These are phyloP conservation scores for Telenomus remus DNA, from an alignment of 1,140 invertebrate species.

Conservation along the genomic window DNA sequence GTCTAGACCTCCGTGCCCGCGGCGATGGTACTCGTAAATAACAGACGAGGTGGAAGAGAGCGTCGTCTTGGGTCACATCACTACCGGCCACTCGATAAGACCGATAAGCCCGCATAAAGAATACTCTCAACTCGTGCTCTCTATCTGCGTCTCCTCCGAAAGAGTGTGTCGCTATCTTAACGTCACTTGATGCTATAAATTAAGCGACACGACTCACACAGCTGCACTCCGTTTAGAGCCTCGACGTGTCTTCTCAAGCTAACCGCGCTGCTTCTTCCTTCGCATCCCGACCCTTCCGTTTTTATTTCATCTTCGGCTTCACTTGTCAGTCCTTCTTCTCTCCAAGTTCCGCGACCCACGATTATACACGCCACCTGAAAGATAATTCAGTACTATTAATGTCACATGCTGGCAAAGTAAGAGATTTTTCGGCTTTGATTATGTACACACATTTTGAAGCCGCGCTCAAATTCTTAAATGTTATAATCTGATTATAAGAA, in stretches of 20 bases:
- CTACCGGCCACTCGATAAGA: conserved; percentile 70
- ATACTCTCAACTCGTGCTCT: conserved; percentile 63
- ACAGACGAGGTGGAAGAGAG: conserved; percentile 57
- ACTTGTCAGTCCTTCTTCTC: conserved; percentile 49
- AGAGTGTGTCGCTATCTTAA: conserved; percentile 70
- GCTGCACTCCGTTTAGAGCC: conserved; percentile 64
- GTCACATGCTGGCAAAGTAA: not conserved
- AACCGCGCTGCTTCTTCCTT: conserved; percentile 47
- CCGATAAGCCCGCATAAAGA: conserved; percentile 72
- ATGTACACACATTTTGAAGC: too few relatives aligned
- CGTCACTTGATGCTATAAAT: conserved; percentile 71
- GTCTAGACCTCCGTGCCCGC: conserved; percentile 63
- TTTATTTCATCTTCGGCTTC: conserved; percentile 48
- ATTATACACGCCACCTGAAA: conserved; percentile 53
- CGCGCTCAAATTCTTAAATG: too few relatives aligned
- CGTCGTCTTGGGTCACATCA: conserved; percentile 67
- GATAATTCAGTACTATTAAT: conserved; percentile 31
- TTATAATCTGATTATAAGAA: too few relatives aligned
- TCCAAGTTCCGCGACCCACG: conserved; percentile 18
- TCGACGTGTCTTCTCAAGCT: conserved; percentile 52
- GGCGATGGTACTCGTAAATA: conserved; percentile 66
- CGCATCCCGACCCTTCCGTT: conserved; percentile 41
- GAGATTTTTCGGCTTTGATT: conserved; percentile 21
- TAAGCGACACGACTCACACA: conserved; percentile 69
- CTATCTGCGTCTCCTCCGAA: conserved; percentile 55